Conservation (phyloP, 1,140 invertebrate genomes). For the Nasonia giraulti region DNA sequence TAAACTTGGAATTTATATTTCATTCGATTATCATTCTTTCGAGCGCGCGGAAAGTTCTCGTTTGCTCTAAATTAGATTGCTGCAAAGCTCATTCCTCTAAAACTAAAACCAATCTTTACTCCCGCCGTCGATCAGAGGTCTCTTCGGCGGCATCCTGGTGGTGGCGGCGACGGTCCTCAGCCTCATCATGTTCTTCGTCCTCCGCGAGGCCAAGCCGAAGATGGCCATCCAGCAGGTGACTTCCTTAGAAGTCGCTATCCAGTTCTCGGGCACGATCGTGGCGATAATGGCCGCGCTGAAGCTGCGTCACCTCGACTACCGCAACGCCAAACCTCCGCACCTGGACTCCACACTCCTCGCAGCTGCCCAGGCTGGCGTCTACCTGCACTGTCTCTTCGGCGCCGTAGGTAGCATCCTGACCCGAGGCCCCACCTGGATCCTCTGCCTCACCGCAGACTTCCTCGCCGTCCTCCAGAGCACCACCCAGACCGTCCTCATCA, state of each 20-base stretch:
- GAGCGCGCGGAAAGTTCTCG: too few species aligned
- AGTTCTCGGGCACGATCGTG: conserved; percentile 67
- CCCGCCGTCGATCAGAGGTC: conserved; percentile 73
- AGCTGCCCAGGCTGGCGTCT: conserved; percentile 90
- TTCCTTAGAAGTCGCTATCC: conserved; percentile 66
- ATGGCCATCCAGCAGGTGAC: conserved; percentile 75
- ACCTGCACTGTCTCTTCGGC: conserved; percentile 91
- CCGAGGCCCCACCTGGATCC: conserved; percentile 74
- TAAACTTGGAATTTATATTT: too few species aligned
- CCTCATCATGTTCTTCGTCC: conserved; percentile 92
- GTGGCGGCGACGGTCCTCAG: conserved; percentile 91
- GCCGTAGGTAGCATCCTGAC: conserved; percentile 87
- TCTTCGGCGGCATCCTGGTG: conserved; percentile 89
- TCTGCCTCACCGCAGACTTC: conserved; percentile 77
- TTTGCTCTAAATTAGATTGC: too few species aligned
- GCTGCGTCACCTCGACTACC: conserved; percentile 67
- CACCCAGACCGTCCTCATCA: conserved; percentile 84
- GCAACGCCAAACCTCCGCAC: conserved; percentile 75
- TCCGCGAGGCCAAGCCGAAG: conserved; percentile 81
- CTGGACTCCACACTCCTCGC: conserved; percentile 90
- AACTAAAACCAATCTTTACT: too few species aligned
- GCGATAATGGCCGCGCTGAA: conserved; percentile 68
- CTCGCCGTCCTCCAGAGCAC: conserved; percentile 78
- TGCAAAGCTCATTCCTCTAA: too few species aligned
- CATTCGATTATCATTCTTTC: too few species aligned